Base-by-base conservation (phyloP, 1,140 invertebrate genomes). In the Geopemphigus sp. region DNA sequence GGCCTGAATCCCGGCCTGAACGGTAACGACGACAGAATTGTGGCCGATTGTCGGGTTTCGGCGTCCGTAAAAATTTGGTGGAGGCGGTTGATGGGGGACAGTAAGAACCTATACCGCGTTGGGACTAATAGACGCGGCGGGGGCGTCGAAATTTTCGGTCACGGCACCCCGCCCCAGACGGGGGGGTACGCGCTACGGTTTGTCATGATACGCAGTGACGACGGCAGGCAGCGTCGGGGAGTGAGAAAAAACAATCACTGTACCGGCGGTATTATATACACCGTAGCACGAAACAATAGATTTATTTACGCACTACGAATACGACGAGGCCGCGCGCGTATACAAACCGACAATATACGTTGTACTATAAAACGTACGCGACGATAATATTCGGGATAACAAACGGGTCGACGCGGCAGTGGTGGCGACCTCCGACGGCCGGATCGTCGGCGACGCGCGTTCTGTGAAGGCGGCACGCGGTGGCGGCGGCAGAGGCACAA, bases 21-120 rank as follows among this genome's bases (percentile, higher is more conserved):
- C 29, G 82, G 73, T 22, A 84, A 81, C 81, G 84, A 83, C 14
- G 84, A 84, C 81, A 84, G 82, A 84, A 84, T 84, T 76, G 81
- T 84, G 83, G 82, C 76, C 1, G 32, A 59, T 76, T 59, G 45
- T 39, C 22, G 47, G 15, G 14, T 54, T 17, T 26, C 22, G 0
- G 22, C 45, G 39, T 68, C 10, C 22, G 19, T 2, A 64, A 32
- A 32, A n/a, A n/a, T n/a, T n/a, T n/a, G n/a, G n/a, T n/a, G n/a
- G n/a, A n/a, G n/a, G n/a, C n/a, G n/a, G n/a, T n/a, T n/a, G n/a
- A n/a, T n/a, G n/a, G n/a, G n/a, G n/a, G n/a, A n/a, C n/a, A n/a
- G n/a, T n/a, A n/a, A n/a, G n/a, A n/a, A n/a, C n/a, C n/a, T n/a
- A n/a, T n/a, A n/a, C n/a, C n/a, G n/a, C n/a, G n/a, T n/a, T n/a